These are phyloP conservation scores for Latrodectus geometricus DNA, from an alignment of 1,140 invertebrate genomes.

Conservation along the genomic window DNA sequence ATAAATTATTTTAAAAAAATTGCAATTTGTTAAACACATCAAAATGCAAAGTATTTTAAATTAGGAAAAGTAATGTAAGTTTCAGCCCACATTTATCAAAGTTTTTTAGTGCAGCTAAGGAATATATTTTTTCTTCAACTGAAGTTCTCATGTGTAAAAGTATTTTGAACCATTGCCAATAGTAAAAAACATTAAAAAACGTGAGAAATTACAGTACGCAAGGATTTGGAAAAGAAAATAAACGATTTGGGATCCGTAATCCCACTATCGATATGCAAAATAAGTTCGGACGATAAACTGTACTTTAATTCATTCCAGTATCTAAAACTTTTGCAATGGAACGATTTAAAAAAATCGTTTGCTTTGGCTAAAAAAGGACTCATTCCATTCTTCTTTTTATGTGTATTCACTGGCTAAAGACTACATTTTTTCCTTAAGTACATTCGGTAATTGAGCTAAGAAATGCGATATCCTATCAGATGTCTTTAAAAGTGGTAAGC, in stretches of 20 bases:
- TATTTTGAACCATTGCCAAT: not conserved
- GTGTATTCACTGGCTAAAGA: not conserved
- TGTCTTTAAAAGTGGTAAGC: constrained; percentile 20
- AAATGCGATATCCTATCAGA: constrained; percentile 3
- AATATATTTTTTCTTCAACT: no score
- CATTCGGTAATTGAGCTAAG: constrained; percentile 36
- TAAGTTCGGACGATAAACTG: constrained; percentile 41
- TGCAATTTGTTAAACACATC: no score
- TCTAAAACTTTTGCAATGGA: constrained; percentile 23
- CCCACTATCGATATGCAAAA: constrained; percentile 50
- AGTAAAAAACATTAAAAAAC: constrained; percentile 20
- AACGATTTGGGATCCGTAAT: constrained; percentile 32
- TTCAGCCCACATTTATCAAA: no score
- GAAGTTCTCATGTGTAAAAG: no score
- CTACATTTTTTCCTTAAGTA: constrained; percentile 37
- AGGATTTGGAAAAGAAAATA: not conserved
- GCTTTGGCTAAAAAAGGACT: constrained; percentile 5
- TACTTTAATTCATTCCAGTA: constrained; percentile 36
- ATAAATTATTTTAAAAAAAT: no score
- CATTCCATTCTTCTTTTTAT: constrained; percentile 4
- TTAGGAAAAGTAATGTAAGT: no score
- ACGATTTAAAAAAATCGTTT: constrained; percentile 27
- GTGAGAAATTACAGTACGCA: not conserved
- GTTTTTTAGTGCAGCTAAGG: no score
- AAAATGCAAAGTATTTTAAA: no score